Conservation (phyloP, 2,113 vertebrate species). For the Eleginops maclovinus region DNA sequence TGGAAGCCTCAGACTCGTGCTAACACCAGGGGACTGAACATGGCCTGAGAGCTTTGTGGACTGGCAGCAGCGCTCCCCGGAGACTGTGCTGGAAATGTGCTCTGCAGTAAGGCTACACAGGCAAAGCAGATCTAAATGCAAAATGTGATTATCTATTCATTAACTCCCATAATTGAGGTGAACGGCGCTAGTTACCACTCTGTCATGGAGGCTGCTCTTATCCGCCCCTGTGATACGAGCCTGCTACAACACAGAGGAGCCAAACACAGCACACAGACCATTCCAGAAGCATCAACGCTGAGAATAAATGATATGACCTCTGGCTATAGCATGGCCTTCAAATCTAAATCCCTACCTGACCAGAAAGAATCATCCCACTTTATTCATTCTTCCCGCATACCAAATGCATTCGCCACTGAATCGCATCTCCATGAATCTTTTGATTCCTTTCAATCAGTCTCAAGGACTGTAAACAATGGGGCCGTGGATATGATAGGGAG, state of each 20-base stretch:
- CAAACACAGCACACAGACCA: conserved; percentile 45
- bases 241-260: conserved; percentile 12
- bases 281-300: conserved; percentile 58
- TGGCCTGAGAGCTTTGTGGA: conserved; percentile 64
- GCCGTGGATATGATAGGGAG: conserved; percentile 53
- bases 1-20: conserved; percentile 52
- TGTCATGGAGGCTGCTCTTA: conserved; percentile 23
- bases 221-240: conserved; percentile 42
- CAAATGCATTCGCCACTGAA: conserved; percentile 49
- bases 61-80: conserved; percentile 51
- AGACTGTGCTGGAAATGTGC: conserved; percentile 11
- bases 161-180: conserved; percentile 71
- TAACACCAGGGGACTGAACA: conserved; percentile 58
- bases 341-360: conserved; percentile 75
- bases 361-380: conserved; percentile 61
- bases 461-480: conserved; percentile 81
- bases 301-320: conserved; percentile 80
- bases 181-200: conserved; percentile 27
- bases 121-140: conserved; percentile 50
- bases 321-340: conserved; percentile 77
- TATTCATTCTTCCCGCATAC: conserved; percentile 64
- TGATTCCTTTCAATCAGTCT: conserved; percentile 79
- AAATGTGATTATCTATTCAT: conserved; percentile 65
- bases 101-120: conserved; percentile 15
- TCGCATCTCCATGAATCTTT: conserved; percentile 61